phyloP scores from a whole-genome alignment of 2,797 vertebrate species.

The Tarsius wallacei region DNA sequence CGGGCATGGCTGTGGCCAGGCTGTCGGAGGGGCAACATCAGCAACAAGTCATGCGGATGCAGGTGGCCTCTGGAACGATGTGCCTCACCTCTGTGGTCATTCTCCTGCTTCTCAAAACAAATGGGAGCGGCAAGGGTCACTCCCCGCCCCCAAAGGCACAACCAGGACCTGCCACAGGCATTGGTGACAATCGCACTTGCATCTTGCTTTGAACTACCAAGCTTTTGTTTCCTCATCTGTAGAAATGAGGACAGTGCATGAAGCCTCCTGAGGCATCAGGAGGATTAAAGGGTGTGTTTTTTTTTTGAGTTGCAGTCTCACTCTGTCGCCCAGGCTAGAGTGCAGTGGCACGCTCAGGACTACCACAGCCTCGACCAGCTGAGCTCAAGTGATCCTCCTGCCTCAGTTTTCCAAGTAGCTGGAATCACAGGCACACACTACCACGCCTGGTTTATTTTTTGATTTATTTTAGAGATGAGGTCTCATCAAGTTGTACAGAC shows the following conservation, averaged over 20 bases:
- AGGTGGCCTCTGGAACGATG: not conserved
- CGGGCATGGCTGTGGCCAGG: not conserved
- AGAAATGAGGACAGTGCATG: conserved; percentile 27
- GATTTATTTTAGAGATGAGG: no score
- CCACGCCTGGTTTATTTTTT: no score
- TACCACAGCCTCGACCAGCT: no score
- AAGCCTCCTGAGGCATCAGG: not conserved
- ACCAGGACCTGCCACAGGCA: not conserved
- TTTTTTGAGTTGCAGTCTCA: no score
- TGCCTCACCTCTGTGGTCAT: not conserved
- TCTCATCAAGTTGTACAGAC: no score
- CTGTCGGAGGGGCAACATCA: no score
- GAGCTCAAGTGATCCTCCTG: no score
- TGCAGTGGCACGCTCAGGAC: no score
- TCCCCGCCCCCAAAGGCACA: not conserved
- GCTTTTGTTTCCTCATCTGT: conserved; percentile 42
- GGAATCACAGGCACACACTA: no score
- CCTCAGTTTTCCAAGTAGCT: no score
- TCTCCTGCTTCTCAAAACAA: not conserved
- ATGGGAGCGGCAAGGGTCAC: not conserved
- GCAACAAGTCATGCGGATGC: not conserved
- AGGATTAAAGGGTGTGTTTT: not conserved
- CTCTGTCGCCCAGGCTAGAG: no score
- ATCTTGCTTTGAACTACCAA: not conserved
- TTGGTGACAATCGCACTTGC: not conserved